These are phyloP conservation scores for Trissolcus brochymenae DNA, from an alignment of 2,888 invertebrate genomes.

Conservation along the genomic window DNA sequence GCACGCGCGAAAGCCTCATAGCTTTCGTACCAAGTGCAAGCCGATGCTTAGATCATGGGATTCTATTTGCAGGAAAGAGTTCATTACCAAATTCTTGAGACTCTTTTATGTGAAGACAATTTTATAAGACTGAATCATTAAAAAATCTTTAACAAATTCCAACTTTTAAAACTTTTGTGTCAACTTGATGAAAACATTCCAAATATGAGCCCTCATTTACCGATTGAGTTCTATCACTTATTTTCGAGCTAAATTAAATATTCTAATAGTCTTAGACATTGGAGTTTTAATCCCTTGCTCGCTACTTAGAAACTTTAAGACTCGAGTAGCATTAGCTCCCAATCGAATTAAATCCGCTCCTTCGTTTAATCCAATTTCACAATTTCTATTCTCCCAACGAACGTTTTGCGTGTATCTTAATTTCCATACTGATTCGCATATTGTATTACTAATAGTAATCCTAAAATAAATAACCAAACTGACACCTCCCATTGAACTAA, in stretches of 20 bases:
- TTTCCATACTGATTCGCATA: too few relatives aligned
- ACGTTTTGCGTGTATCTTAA: too few relatives aligned
- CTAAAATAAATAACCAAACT: too few relatives aligned
- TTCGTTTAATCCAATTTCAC: not conserved
- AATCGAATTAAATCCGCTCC: constrained; percentile 14
- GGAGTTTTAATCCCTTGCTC: constrained; percentile 4
- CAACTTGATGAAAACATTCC: too few relatives aligned
- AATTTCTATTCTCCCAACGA: too few relatives aligned
- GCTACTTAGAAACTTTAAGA: constrained; percentile 5
- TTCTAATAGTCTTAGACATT: constrained; percentile 5
- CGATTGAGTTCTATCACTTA: not conserved
- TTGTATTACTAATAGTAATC: too few relatives aligned
- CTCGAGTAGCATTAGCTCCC: constrained; percentile 7
- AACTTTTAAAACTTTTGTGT: too few relatives aligned
- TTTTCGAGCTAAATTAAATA: not conserved
- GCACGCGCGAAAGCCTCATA: not conserved
- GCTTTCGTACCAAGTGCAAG: not conserved
- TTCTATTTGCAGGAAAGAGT: constrained; percentile 4
- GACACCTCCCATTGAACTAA: too few relatives aligned
- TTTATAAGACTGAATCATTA: not conserved
- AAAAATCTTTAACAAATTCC: not conserved
- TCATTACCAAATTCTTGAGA: not conserved
- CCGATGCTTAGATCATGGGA: not conserved
- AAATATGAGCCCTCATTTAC: not conserved
- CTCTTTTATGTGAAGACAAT: not conserved